These are phyloP conservation scores for Meteorus colon DNA, from an alignment of 2,888 invertebrate species.

Conservation along the genomic window DNA sequence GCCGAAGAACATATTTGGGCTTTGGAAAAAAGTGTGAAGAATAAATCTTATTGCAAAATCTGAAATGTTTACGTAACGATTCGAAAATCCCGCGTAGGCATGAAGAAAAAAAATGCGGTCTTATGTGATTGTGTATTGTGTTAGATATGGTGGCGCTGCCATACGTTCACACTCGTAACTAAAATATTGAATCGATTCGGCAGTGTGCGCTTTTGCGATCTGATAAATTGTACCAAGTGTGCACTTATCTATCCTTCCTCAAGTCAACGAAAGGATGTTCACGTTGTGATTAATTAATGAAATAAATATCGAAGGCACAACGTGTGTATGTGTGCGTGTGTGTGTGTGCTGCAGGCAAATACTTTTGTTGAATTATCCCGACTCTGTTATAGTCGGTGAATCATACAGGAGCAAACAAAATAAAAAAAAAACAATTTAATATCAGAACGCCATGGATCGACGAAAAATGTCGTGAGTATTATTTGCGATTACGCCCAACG, in stretches of 20 bases:
- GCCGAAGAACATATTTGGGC: no score
- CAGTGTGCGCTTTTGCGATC: constrained; percentile 19
- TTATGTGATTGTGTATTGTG: background rate
- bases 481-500: constrained; percentile 20
- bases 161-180: constrained; percentile 20
- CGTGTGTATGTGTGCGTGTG: background rate
- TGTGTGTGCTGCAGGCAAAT: background rate
- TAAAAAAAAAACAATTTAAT: constrained; percentile 8
- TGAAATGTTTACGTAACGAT: no score
- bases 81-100: background rate
- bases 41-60: no score
- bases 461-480: constrained; percentile 73
- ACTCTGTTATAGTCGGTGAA: constrained; percentile 34
- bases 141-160: background rate
- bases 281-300: constrained; percentile 22
- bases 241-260: constrained; percentile 1
- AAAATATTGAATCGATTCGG: constrained; percentile 42
- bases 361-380: constrained; percentile 29
- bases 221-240: constrained; percentile 22
- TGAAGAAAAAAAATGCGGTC: background rate
- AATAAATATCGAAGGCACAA: background rate
- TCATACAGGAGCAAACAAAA: constrained; percentile 4
- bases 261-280: constrained; percentile 29
- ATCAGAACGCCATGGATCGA: constrained; percentile 64
- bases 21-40: no score